phyloP scores from a whole-genome alignment of 2,888 invertebrate species.

The Cheilosia impressa region DNA sequence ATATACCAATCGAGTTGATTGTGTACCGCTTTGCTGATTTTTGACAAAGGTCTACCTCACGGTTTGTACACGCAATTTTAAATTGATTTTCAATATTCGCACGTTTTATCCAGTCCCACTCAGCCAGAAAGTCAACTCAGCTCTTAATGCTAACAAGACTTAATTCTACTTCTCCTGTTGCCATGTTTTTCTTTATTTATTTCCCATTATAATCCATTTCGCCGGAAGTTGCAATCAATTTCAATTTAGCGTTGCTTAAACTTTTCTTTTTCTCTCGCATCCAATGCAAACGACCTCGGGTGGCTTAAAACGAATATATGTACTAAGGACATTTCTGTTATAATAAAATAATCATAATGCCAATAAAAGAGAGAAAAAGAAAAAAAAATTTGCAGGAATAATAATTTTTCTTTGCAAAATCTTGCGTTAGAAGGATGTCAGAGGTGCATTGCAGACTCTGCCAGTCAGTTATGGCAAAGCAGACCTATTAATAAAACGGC shows the following conservation, averaged over 20 bases:
- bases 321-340: slow-evolving; percentile 22
- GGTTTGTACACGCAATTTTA: too few species aligned
- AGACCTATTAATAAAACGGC: slow-evolving; percentile 14
- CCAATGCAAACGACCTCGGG: background rate
- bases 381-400: background rate
- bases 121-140: background rate
- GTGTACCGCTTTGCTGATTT: too few species aligned
- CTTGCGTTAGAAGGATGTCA: slow-evolving; percentile 19
- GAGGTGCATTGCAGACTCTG: slow-evolving; percentile 8
- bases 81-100: too few species aligned
- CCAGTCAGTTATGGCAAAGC: slow-evolving; percentile 10
- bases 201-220: background rate
- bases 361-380: slow-evolving; percentile 2
- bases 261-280: background rate
- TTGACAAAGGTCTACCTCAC: too few species aligned
- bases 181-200: background rate
- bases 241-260: slow-evolving; percentile 5
- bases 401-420: slow-evolving; percentile 9
- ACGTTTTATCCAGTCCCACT: too few species aligned
- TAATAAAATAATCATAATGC: slow-evolving; percentile 35
- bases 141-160: background rate
- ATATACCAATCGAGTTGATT: too few species aligned
- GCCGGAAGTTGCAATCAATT: slow-evolving; percentile 37
- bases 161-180: background rate
- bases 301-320: slow-evolving; percentile 7